Percentiles rank a stretch among this genome's conserved stretches.
These are phyloP conservation scores for Heliconius himera DNA, from an alignment of 1,140 invertebrate species.

Conservation along the genomic window DNA sequence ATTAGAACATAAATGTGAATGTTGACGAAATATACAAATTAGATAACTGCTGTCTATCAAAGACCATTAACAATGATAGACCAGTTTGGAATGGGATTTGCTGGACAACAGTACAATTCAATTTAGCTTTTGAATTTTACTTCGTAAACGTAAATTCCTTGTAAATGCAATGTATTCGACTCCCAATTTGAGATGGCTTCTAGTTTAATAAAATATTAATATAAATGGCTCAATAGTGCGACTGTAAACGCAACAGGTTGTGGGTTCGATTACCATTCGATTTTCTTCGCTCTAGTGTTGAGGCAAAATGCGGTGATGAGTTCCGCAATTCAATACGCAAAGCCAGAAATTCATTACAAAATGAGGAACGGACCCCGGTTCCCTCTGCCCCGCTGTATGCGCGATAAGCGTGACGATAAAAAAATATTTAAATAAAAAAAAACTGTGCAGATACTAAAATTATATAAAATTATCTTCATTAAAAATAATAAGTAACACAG, in stretches of 20 bases:
- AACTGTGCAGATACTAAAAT: neutral
- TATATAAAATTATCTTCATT: neutral
- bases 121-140: neutral
- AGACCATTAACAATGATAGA: neutral
- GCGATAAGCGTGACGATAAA: too few relatives aligned
- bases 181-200: neutral
- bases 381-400: too few relatives aligned
- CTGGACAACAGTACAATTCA: neutral
- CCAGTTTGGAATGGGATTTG: neutral
- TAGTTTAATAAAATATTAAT: neutral
- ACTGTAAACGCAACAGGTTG: too few relatives aligned
- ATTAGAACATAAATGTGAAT: too few relatives aligned
- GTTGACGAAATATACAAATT: neutral
- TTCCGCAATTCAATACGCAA: too few relatives aligned
- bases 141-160: neutral
- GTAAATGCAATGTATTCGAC: neutral
- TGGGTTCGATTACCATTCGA: too few relatives aligned
- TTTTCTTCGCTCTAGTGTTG: too few relatives aligned
- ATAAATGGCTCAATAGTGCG: neutral
- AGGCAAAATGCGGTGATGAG: too few relatives aligned
- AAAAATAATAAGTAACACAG: neutral
- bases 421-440: neutral
- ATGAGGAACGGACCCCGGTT: too few relatives aligned
- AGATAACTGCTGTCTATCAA: neutral
- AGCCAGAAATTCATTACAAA: too few relatives aligned